A percentile compares a stretch with the other conserved stretches of the same genome.
Evolutionary conservation across 2,113 vertebrate genomes (phyloP).

Genomic region (Corythoichthys intestinalis): DNA sequence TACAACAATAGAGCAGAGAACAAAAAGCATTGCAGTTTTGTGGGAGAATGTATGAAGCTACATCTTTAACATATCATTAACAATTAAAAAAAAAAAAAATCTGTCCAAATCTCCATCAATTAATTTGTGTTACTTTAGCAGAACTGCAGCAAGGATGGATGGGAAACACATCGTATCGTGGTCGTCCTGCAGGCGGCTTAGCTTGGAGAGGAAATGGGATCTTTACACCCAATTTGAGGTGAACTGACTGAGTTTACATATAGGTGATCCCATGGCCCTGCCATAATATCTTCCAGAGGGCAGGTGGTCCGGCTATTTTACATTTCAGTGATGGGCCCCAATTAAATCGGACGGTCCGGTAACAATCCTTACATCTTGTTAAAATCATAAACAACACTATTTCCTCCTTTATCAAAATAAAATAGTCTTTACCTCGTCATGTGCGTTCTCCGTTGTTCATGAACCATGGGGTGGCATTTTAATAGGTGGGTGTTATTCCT

Average conservation of each 20-base stretch:
- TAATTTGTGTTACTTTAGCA: constrained; percentile 25
- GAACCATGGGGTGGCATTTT: background rate
- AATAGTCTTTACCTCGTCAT: background rate
- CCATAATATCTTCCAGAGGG: constrained; percentile 93
- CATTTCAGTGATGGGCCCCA: constrained; percentile 74
- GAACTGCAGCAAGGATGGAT: constrained; percentile 33
- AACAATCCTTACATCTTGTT: constrained; percentile 1
- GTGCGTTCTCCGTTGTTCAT: background rate
- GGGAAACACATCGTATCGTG: constrained; percentile 54
- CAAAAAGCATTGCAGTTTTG: too few species aligned
- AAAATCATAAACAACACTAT: background rate
- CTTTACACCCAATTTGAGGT: constrained; percentile 99
- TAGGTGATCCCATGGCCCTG: constrained; percentile 89
- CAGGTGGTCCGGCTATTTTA: constrained; percentile 86
- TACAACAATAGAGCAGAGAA: too few species aligned
- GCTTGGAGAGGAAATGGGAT: constrained; percentile 99
- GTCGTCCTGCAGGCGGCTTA: constrained; percentile 74
- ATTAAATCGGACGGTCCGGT: constrained; percentile 66
- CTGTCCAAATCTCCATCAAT: background rate
- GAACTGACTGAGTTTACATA: constrained; percentile 97
- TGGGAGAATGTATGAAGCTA: too few species aligned
- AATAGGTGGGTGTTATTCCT: background rate
- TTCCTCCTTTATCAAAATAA: background rate
- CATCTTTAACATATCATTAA: too few species aligned
- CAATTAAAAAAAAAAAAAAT: background rate